Evolutionary conservation across 2,797 vertebrate species (phyloP).

Genomic region (Oreonectes daqikongensis): DNA sequence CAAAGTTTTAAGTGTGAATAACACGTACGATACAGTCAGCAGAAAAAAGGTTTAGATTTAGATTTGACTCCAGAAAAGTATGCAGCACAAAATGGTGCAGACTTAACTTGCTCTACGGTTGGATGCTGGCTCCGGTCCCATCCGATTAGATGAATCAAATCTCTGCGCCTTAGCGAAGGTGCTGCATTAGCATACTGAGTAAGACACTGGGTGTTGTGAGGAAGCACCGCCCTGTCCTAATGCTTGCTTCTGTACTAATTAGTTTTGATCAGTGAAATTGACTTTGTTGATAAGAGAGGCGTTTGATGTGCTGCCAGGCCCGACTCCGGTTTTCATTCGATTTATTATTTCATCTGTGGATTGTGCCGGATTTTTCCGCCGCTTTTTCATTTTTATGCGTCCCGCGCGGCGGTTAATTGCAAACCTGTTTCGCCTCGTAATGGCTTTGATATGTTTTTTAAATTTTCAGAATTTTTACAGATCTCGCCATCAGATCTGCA

Average conservation of each 20-base stretch:
- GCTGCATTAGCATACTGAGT: constrained; percentile 35
- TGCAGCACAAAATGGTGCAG: not conserved
- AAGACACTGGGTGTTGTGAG: constrained; percentile 14
- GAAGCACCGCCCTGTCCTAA: constrained; percentile 23
- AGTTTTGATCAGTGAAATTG: constrained; percentile 54
- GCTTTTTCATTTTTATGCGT: constrained; percentile 13
- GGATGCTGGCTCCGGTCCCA: constrained; percentile 28
- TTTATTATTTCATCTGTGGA: constrained; percentile 54
- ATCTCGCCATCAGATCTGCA: constrained; percentile 7
- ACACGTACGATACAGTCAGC: not conserved
- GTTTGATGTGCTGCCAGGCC: constrained; percentile 45
- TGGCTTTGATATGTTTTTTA: constrained; percentile 43
- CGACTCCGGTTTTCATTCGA: constrained; percentile 31
- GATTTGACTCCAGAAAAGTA: not conserved
- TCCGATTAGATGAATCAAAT: constrained; percentile 41
- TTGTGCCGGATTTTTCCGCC: constrained; percentile 33
- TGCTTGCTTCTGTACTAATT: constrained; percentile 47
- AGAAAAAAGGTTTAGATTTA: not conserved
- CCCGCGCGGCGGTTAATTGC: constrained; percentile 37
- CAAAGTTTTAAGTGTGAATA: no score
- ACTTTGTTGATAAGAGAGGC: constrained; percentile 51
- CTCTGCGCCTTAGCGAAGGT: constrained; percentile 5
- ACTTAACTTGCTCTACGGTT: constrained; percentile 6
- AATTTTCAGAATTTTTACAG: constrained; percentile 7
- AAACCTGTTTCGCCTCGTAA: constrained; percentile 33